Evolutionary conservation across 2,888 invertebrate species (phyloP), one percentile per base, ranked within the genome.

Genomic region (Athrips mouffetella): DNA sequence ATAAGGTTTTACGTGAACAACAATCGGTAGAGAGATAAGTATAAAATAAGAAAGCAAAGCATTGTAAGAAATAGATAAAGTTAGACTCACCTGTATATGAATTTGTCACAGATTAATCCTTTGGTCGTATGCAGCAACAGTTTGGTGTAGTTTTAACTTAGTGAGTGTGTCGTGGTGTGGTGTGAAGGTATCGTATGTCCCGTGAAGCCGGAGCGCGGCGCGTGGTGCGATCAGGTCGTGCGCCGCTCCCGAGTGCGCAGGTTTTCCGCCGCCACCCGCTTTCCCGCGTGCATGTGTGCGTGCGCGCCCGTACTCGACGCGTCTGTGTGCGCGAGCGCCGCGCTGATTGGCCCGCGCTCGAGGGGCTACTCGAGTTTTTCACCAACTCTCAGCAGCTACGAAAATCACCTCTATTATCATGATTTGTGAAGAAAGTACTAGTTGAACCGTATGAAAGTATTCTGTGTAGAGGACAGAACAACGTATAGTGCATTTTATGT

Each of bases 311-410:
- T 47, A 45, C 27, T 45, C 45, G 52, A 42, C 42, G 48, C 15
- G 35, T 23, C 25, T 37, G 55, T 48, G 49, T 52, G 54, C 11
- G 52, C 47, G 51, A 47, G 27, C 31, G n/a, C 27, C 18, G 16
- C 20, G 23, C 39, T 15, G 8, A 47, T 30, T 40, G 47, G 39
- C 40, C 29, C 10, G 15, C 10, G 23, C 41, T 41, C 25, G 25
- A 16, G 41, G 25, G 41, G 25, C 41, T 41, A 25, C 25, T 27
- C 41, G 16, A n/a, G 25, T 6, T 20, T 44, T 44, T 44, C 30
- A 29, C 30, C 20, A 20, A 2, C 4, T 3, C 23, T 40, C n/a
- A 5, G 11, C 15, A 7, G 15, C 23, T 23, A 23, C 13, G 23
- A 40, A 40, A 40, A 40, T 40, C 23, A 23, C n/a, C 15, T 21